Evolutionary conservation across 37 sponge, comb jelly and placozoan species (phyloP).

Genomic region (Chondrilla cf. caribensis): DNA sequence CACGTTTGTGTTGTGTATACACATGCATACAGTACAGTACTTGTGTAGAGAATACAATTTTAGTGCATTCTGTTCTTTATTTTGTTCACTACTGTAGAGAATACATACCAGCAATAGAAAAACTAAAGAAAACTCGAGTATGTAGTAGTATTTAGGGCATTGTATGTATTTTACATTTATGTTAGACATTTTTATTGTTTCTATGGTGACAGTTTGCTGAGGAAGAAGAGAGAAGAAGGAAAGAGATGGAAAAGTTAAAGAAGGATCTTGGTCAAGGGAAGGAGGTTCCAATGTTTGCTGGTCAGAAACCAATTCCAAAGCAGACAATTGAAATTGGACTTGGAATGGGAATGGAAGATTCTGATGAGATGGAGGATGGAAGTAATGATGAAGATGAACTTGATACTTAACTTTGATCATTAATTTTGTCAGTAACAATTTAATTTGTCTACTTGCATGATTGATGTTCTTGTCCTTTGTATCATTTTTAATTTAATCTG

Average conservation of each 20-base stretch:
- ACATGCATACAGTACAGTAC: neutral
- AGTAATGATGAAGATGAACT: neutral
- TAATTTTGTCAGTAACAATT: too few relatives aligned
- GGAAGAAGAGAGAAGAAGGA: neutral
- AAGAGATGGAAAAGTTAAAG: neutral
- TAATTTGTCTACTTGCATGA: too few relatives aligned
- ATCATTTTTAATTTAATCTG: too few relatives aligned
- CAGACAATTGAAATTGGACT: neutral
- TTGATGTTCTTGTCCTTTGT: too few relatives aligned
- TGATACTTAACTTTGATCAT: too few relatives aligned
- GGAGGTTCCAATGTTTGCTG: neutral
- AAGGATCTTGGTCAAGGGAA: neutral
- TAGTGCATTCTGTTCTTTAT: too few relatives aligned
- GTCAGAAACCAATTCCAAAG: neutral
- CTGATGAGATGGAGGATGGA: neutral
- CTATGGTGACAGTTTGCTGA: neutral
- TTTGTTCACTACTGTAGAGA: slow-evolving; percentile 13
- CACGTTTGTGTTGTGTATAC: neutral
- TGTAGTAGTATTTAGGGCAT: too few relatives aligned
- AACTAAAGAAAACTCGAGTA: slow-evolving; percentile 32
- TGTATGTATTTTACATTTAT: too few relatives aligned
- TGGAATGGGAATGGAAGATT: neutral
- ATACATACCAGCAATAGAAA: slow-evolving; percentile 44
- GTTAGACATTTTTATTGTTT: neutral
- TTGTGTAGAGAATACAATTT: too few relatives aligned